Evolutionary conservation across 1,140 invertebrate species (phyloP), one percentile per base, ranked within the genome.

Genomic region (Zaprionus taronus): DNA sequence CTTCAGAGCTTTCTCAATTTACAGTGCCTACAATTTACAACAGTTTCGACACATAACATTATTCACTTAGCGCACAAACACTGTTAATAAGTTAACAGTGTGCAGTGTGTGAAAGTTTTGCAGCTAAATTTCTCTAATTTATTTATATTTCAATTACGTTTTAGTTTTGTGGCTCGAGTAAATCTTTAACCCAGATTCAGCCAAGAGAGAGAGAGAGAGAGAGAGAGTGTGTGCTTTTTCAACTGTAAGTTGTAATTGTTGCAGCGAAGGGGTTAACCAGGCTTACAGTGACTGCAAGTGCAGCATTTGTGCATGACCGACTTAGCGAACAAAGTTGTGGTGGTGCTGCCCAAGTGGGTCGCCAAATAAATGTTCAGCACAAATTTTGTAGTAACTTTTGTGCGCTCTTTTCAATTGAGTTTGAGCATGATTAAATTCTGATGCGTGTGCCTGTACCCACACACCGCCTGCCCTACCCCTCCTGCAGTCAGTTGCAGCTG

Each of bases 361-460:
- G 70, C 22, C 56, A 62, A 47, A 77, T 67, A 77, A 72, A 62
- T 62, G 38, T 55, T 20, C n/a, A 28, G 63, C 71, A 24, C 63
- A 67, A 76, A 70, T 31, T 69, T 34, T 38, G 41, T 26, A 66
- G 84, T 56, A 79, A 84, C 65, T 84, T 87, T 80, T 84, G 65
- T 75, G 80, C 78, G 80, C 78, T 72, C 61, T 74, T 78, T 83
- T 79, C 74, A 90, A 84, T 89, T 90, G 85, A 79, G 79, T 79
- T 47, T 77, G 63, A 72, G 83, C 81, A 90, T 89, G 84, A 89
- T 89, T 89, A 89, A 89, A 89, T 89, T 89, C 68, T 75, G 41
- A 89, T 90, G 75, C 75, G 77, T 75, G 75, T 56, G 36, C 24
- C 34, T 7, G 11, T 5, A 51, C 17, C 17, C 47, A 49, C 17